These are phyloP conservation scores for Drosophila watanabei DNA, from an alignment of 1,140 invertebrate genomes.

Conservation along the genomic window DNA sequence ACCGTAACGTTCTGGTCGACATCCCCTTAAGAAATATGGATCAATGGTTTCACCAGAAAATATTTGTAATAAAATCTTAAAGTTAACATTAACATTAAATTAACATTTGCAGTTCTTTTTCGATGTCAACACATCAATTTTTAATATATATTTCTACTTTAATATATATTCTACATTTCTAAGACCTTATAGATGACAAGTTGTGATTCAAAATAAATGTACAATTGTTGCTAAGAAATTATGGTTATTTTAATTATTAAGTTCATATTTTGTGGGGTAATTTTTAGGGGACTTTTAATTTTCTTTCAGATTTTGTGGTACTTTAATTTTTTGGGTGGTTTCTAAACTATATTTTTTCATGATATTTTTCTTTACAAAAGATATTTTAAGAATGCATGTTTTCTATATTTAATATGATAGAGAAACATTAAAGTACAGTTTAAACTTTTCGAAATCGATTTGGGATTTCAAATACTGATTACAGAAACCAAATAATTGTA, in stretches of 20 bases:
- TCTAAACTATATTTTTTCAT: no score
- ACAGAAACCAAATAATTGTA: no score
- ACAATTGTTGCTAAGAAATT: neutral
- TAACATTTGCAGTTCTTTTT: neutral
- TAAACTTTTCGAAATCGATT: no score
- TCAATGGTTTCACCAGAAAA: slow-evolving; percentile 14
- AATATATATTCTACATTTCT: neutral
- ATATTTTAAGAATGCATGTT: no score
- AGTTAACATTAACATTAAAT: no score
- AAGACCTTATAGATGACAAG: neutral
- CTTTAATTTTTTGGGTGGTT: no score
- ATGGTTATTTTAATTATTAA: neutral
- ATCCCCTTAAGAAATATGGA: slow-evolving; percentile 24
- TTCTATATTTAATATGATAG: no score
- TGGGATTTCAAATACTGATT: no score
- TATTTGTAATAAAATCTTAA: neutral
- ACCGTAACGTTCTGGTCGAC: slow-evolving; percentile 32
- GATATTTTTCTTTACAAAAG: no score
- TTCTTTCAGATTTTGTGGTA: neutral
- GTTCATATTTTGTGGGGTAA: neutral
- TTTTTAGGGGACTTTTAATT: neutral
- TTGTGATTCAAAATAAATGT: neutral
- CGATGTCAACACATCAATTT: neutral
- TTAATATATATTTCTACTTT: neutral
- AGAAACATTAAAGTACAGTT: no score